Percentiles rank a stretch among this genome's conserved stretches.
Conservation (phyloP, 2,113 vertebrate genomes). For the Arothron firmamentum region DNA sequence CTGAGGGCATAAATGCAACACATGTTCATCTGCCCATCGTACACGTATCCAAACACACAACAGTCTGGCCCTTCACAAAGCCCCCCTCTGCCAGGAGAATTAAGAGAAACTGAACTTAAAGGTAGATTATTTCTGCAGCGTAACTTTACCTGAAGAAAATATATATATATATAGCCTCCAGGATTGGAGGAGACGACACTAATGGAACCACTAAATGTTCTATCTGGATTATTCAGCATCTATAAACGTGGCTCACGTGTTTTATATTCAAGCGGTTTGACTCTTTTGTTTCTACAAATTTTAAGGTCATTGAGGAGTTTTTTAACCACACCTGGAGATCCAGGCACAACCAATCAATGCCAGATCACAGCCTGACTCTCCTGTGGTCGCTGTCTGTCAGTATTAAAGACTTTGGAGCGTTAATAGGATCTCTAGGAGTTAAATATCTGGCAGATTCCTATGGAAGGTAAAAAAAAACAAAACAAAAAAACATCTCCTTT, state of each 20-base stretch:
- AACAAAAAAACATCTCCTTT: too few species aligned
- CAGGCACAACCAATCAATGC: constrained; percentile 71
- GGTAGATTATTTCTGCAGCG: too few species aligned
- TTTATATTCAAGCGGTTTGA: background rate
- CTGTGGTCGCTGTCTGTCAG: constrained; percentile 80
- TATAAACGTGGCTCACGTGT: background rate
- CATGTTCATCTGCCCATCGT: too few species aligned
- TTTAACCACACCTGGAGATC: constrained; percentile 76
- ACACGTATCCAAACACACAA: too few species aligned
- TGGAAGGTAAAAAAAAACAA: constrained; percentile 61
- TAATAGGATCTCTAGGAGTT: constrained; percentile 74
- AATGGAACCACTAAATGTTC: too few species aligned
- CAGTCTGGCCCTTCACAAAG: too few species aligned
- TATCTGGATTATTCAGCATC: background rate
- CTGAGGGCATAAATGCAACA: background rate
- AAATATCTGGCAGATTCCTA: constrained; percentile 73
- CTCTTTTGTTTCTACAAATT: background rate
- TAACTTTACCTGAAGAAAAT: background rate
- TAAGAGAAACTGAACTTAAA: too few species aligned
- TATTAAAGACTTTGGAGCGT: constrained; percentile 77
- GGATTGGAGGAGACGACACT: background rate
- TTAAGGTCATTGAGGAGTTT: constrained; percentile 77
- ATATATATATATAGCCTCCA: constrained; percentile 31
- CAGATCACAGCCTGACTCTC: constrained; percentile 72
- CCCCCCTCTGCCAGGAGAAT: too few species aligned